Conservation (phyloP, 2,888 invertebrate species). For the Ornithoptera alexandrae region DNA sequence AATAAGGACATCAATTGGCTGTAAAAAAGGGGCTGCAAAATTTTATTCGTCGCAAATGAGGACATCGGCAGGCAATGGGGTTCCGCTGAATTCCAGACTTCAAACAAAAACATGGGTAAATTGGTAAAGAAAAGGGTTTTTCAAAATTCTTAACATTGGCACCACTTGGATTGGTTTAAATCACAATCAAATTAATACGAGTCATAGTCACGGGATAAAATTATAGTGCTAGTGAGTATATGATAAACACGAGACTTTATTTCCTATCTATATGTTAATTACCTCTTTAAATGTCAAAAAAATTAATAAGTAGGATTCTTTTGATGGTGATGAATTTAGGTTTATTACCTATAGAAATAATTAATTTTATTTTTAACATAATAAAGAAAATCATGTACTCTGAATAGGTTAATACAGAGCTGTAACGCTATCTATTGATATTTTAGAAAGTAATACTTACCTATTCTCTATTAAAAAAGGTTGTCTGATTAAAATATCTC, state of each 20-base stretch:
- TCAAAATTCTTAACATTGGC: not conserved
- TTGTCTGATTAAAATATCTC: no score
- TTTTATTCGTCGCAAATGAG: conserved; percentile 51
- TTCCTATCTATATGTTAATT: not conserved
- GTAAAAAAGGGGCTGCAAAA: not conserved
- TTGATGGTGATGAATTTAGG: no score
- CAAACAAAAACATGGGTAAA: conserved; percentile 15
- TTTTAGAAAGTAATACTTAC: no score
- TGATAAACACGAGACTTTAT: not conserved
- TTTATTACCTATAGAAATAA: no score
- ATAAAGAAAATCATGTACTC: no score
- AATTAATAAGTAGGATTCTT: no score
- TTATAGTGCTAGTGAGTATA: not conserved
- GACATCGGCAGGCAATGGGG: conserved; percentile 40
- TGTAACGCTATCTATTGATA: no score
- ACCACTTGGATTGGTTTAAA: not conserved
- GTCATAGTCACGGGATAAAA: not conserved
- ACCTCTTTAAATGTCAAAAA: not conserved
- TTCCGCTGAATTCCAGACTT: conserved; percentile 8
- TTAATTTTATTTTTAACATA: no score
- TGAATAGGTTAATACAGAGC: no score
- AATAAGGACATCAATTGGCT: not conserved
- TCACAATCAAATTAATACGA: not conserved
- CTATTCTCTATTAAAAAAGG: no score
- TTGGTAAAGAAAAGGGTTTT: not conserved